These are phyloP conservation scores for Hypomesus transpacificus DNA, from an alignment of 2,113 vertebrate species.

Conservation along the genomic window DNA sequence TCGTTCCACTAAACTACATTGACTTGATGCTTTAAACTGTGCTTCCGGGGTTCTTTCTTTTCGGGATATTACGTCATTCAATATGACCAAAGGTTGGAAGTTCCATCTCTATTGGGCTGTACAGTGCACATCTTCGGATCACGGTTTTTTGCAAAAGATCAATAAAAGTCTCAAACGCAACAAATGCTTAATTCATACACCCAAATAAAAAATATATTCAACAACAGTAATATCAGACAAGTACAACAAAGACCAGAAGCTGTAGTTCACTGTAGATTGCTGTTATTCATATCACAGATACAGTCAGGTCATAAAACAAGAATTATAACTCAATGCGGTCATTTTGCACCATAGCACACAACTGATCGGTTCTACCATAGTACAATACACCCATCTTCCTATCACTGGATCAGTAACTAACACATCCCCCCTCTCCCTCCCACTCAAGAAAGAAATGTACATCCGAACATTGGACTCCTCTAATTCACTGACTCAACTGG, in stretches of 20 bases:
- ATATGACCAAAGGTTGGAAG: background rate
- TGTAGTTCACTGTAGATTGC: slow-evolving; percentile 67
- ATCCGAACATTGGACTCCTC: slow-evolving; percentile 58
- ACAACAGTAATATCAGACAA: slow-evolving; percentile 21
- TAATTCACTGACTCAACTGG: slow-evolving; percentile 54
- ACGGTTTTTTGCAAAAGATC: background rate
- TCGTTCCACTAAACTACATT: slow-evolving; percentile 5
- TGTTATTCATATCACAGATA: slow-evolving; percentile 79
- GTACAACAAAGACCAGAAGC: slow-evolving; percentile 34
- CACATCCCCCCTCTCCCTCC: slow-evolving; percentile 36
- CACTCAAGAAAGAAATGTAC: slow-evolving; percentile 64
- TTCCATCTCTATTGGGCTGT: background rate
- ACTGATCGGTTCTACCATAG: slow-evolving; percentile 73
- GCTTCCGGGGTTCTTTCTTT: slow-evolving; percentile 29
- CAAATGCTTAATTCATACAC: background rate
- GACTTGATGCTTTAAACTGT: background rate
- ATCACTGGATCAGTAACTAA: slow-evolving; percentile 70
- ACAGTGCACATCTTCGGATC: background rate
- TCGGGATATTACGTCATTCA: slow-evolving; percentile 22
- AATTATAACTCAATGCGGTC: slow-evolving; percentile 68
- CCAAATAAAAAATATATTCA: background rate
- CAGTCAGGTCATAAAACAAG: slow-evolving; percentile 77
- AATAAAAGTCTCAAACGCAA: background rate
- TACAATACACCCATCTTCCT: slow-evolving; percentile 71
- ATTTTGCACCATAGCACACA: slow-evolving; percentile 72